Evolutionary conservation across 2,113 vertebrate species (phyloP), one percentile per base, ranked within the genome.

Genomic region (Dendrocopos noguchii): DNA sequence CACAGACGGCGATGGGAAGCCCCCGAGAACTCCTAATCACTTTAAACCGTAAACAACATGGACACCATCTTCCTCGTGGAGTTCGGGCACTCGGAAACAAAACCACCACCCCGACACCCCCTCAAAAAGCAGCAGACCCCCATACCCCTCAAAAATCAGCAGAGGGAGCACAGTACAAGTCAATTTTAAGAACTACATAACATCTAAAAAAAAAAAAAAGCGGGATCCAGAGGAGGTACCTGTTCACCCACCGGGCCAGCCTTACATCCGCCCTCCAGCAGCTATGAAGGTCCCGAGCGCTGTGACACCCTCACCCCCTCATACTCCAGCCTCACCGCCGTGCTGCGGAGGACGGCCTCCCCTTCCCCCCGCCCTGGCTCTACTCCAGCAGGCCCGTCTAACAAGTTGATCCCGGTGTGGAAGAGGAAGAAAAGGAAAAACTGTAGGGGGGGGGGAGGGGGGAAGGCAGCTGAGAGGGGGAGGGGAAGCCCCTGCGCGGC

Each of bases 341-440:
- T 18, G 27, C 39, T 34, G 29, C 56, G 50, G 25, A 33, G 27
- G 80, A 19, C 65, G 16, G 53, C 46, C 34, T 21, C 65, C 15
- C 31, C 20, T 8, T 46, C 59, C 55, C 29, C 56, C 68, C 1
- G 13, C 28, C 18, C 68, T 61, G 83, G 81, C 70, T 4, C 81
- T 2, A 39, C 60, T 92, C 91, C 87, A 83, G 78, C 50, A 19
- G 59, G 78, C 76, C 78, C 90, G 90, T 83, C 88, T 50, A 79
- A 84, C 84, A 64, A 90, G 86, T 85, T 87, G 90, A 88, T 82
- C 85, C 33, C 61, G 27, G 56, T 56, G 28, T 29, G 71, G 70
- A 80, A 83, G 29, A 57, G 27, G 21, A 90, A 78, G 77, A 67
- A 86, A 93, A 77, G n/a, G 55, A 65, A 77, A 70, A 87, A 29